Evolutionary conservation across 2,797 vertebrate species (phyloP), one percentile per base, ranked within the genome.

Genomic region (Choloepus didactylus): DNA sequence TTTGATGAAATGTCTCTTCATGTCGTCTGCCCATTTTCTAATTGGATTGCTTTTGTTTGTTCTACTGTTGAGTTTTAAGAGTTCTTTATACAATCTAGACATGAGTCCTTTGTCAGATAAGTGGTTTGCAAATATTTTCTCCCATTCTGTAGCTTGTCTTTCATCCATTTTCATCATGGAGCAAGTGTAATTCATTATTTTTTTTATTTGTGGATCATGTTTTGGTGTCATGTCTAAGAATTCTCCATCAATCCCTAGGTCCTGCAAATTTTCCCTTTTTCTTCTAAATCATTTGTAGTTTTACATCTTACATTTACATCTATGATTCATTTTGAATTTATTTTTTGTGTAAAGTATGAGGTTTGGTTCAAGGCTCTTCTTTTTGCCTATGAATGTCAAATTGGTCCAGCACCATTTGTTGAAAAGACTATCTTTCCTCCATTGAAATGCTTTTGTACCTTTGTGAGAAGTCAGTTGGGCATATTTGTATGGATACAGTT

Each of bases 1-100:
- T 96, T 96, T 89, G 76, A 70, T 96, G 76, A 96, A 95, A 95
- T 94, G 84, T 81, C 59, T 91, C 89, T 83, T 91, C 87, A n/a
- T 67, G 72, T 84, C 60, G 94, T 94, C 93, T 89, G 72, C 72
- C 81, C 31, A 62, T 86, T 96, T 96, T 94, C 87, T 95, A 94
- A 96, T 91, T 80, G 76, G 66, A 83, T 94, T 91, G 46, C 93
- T 97, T 95, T 97, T 94, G 56, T 84, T 96, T 93, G 73, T 83
- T 95, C 96, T 93, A 84, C 84, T 93, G 12, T 89, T 94, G 84
- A 94, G 46, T 87, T 70, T 93, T 89, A 89, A 88, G 70, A 96
- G 89, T 92, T 91, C 70, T 93, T 96, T 89, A 72, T 73, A 84
- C 86, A 95, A 81, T 94, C 92, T 93, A 85, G 54, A 91, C 96